Evolutionary conservation across 2,113 vertebrate genomes (phyloP).

Genomic region (Tretioscincus oriximinensis): DNA sequence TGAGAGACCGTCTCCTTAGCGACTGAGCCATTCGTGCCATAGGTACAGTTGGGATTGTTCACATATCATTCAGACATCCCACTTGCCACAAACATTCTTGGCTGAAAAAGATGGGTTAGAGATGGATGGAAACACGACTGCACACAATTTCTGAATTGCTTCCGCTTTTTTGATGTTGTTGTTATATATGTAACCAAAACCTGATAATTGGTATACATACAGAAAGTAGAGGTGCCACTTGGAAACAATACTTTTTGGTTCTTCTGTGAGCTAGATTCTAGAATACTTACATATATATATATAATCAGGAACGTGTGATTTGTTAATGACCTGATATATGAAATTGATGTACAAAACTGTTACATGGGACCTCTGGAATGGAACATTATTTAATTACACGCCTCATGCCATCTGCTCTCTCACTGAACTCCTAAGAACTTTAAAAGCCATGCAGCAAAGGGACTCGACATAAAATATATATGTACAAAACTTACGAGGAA

Average conservation of each 20-base stretch:
- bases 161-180: no score
- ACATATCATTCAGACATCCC: no score
- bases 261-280: background rate
- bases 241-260: background rate
- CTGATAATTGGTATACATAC: background rate
- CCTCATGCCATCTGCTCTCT: background rate
- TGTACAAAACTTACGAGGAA: background rate
- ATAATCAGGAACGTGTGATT: background rate
- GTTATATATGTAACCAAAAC: no score
- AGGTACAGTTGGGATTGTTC: no score
- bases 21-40: no score
- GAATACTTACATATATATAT: background rate
- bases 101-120: no score
- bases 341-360: constrained; percentile 13
- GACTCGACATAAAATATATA: background rate
- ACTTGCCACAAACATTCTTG: no score
- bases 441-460: no score
- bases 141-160: no score
- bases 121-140: no score
- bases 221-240: background rate
- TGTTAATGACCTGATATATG: constrained; percentile 11
- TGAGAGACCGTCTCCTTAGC: no score
- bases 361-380: constrained; percentile 15
- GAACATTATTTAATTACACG: constrained; percentile 21
- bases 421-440: background rate